Evolutionary conservation across 2,888 invertebrate species (phyloP), one percentile per base, ranked within the genome.

Genomic region (Drosophila prolongata): DNA sequence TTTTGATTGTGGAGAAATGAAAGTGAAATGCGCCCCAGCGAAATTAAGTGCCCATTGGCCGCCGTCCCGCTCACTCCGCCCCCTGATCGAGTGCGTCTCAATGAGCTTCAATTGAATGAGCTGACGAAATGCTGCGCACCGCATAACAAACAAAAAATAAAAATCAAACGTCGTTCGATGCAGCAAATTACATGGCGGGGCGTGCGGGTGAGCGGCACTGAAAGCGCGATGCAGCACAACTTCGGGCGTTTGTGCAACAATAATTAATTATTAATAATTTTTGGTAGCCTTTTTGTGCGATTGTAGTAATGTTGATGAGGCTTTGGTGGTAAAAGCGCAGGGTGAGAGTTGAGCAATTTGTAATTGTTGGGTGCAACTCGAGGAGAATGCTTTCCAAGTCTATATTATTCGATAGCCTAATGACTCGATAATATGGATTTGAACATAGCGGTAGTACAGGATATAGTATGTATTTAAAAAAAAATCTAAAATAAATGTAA

Each of bases 21-120:
- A 89, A 83, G 89, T 89, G 84, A 83, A 87, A 83, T 89, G 84
- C 85, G 84, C 87, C 75, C 73, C 78, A 87, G 60, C 44, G 73
- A 72, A 75, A 80, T 87, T 69, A 86, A 78, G 87, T 80, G 80
- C 71, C 42, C 65, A 49, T 30, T 42, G 35, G 44, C 30, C n/a
- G 3, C 40, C 35, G 14, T 16, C 30, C 24, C 30, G 19, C 37
- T 16, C 19, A 19, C 34, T 27, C 19, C 19, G 30, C 47, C 37
- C 46, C 68, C 40, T 38, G 81, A 84, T 60, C 66, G 56, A 77
- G 69, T 60, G 76, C 54, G 58, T 66, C 74, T 78, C 80, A 80
- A 86, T 81, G 84, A 83, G 81, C 74, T 66, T 67, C 84, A 87
- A 81, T 87, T 78, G 78, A 87, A 83, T 67, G 78, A 55, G 57